Conservation (phyloP, 2,888 invertebrate genomes). For the Empis stercorea region DNA sequence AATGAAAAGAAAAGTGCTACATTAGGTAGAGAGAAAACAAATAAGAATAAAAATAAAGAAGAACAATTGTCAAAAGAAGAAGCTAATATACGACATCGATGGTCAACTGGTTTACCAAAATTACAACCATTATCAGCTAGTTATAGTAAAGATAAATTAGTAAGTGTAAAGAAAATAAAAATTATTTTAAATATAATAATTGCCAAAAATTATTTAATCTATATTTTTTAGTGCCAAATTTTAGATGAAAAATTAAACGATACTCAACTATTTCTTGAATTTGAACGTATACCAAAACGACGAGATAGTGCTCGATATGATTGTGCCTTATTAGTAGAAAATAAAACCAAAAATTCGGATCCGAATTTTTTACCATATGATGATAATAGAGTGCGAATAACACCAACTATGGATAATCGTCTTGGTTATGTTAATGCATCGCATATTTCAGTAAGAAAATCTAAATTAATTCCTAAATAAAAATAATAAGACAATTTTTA, state of each 20-base stretch:
- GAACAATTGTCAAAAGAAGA: conserved; percentile 32
- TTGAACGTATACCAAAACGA: conserved; percentile 69
- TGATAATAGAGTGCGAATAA: conserved; percentile 70
- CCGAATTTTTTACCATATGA: conserved; percentile 69
- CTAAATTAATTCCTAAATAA: background rate
- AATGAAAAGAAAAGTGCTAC: conserved; percentile 51
- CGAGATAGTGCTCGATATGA: conserved; percentile 55
- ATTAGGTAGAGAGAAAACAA: conserved; percentile 49
- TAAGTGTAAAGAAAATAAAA: conserved; percentile 28
- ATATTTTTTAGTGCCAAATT: conserved; percentile 46
- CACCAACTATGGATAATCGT: conserved; percentile 70
- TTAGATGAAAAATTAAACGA: conserved; percentile 56
- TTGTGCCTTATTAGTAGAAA: conserved; percentile 62
- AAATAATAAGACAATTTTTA: background rate
- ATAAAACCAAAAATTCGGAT: conserved; percentile 38
- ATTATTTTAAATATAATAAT: background rate
- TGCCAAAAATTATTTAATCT: no score
- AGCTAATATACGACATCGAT: conserved; percentile 46
- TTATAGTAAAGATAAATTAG: conserved; percentile 69
- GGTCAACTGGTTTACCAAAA: conserved; percentile 60
- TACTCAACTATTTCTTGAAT: conserved; percentile 66
- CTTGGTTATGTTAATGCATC: conserved; percentile 89
- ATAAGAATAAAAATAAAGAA: conserved; percentile 35
- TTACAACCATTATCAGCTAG: conserved; percentile 59
- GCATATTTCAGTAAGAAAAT: conserved; percentile 59